These are phyloP conservation scores for Spongilla lacustris DNA, from an alignment of 37 sponge, comb jelly and placozoan genomes.

Conservation along the genomic window DNA sequence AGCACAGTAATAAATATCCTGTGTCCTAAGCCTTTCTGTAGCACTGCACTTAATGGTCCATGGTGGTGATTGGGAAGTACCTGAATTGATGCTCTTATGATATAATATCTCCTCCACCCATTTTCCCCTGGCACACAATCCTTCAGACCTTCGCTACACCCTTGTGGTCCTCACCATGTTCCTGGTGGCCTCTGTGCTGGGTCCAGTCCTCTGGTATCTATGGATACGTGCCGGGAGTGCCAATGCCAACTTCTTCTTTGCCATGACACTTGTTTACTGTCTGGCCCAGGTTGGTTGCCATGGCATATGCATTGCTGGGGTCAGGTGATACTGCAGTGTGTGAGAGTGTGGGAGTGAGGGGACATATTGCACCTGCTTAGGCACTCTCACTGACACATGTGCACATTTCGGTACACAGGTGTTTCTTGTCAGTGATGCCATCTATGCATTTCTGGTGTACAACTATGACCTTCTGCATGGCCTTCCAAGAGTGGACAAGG, in stretches of 20 bases:
- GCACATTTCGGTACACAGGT: constrained; percentile 30
- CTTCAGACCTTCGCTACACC: constrained; percentile 75
- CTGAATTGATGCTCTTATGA: too few relatives aligned
- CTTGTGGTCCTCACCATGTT: constrained; percentile 81
- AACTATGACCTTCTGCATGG: constrained; percentile 89
- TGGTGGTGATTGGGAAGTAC: too few relatives aligned
- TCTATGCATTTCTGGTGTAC: constrained; percentile 75
- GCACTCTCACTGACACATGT: not conserved
- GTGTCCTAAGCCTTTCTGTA: too few relatives aligned
- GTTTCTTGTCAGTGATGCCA: constrained; percentile 78
- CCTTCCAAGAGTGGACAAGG: constrained; percentile 64
- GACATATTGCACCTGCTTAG: not conserved
- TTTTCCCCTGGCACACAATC: too few relatives aligned
- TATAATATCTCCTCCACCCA: too few relatives aligned
- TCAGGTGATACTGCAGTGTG: too few relatives aligned
- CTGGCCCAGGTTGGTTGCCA: constrained; percentile 74
- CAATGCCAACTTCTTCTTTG: constrained; percentile 99
- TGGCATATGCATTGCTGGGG: too few relatives aligned
- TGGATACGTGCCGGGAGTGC: constrained; percentile 96
- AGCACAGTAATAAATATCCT: too few relatives aligned
- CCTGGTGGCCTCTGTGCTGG: constrained; percentile 68
- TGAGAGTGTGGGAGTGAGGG: too few relatives aligned
- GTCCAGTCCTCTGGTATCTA: constrained; percentile 94
- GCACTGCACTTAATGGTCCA: too few relatives aligned
- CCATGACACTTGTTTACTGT: constrained; percentile 81